Conservation (phyloP, 2,888 invertebrate species). For the Hydrotaea diabolus region DNA sequence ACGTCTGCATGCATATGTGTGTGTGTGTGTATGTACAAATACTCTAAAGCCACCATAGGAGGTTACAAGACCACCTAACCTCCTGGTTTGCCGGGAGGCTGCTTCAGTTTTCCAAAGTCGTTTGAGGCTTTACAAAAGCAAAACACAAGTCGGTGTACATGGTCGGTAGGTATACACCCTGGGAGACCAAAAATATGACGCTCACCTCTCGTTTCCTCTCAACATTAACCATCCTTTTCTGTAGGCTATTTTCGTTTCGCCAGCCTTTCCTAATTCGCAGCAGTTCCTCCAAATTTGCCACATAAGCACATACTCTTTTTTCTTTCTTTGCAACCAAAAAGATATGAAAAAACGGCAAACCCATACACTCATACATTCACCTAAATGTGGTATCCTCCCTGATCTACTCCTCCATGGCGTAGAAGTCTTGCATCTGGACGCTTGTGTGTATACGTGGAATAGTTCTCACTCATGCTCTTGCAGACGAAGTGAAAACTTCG, state of each 20-base stretch:
- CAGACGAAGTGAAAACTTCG: neutral
- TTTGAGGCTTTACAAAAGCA: neutral
- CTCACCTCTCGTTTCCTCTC: neutral
- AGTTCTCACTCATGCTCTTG: constrained; percentile 44
- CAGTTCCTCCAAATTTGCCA: neutral
- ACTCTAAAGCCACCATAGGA: neutral
- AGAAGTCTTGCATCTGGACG: neutral
- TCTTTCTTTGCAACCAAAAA: constrained; percentile 15
- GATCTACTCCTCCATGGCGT: neutral
- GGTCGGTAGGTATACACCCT: neutral
- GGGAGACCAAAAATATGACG: neutral
- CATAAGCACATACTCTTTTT: constrained; percentile 7
- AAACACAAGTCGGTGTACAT: neutral
- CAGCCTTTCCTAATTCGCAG: neutral
- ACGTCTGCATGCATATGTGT: neutral
- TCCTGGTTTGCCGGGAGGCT: neutral
- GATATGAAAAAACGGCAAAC: neutral
- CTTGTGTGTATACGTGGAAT: neutral
- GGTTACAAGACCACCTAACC: neutral
- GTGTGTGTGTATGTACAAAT: neutral
- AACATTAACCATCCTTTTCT: constrained; percentile 7
- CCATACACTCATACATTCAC: neutral
- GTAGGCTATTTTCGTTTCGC: neutral
- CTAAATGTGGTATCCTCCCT: neutral
- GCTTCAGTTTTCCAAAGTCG: neutral